Conservation (phyloP, 2,888 invertebrate species). For the Phymatocera aterrima region DNA sequence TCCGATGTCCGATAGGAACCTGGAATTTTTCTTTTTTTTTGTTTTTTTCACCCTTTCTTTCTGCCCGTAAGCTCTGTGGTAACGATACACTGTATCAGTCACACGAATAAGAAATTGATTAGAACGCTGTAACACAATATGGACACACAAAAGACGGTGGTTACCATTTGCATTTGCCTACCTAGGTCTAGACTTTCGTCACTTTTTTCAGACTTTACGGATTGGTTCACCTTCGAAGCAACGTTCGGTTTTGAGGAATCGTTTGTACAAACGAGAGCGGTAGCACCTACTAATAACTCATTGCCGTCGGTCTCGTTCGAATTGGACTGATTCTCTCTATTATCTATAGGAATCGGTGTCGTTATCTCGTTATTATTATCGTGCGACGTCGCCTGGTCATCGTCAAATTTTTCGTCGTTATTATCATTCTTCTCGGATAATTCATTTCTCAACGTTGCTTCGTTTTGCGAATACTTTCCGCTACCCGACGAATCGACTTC, state of each 20-base stretch:
- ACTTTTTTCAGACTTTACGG: slow-evolving; percentile 39
- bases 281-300: slow-evolving; percentile 18
- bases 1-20: neutral
- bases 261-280: neutral
- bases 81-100: slow-evolving; percentile 48
- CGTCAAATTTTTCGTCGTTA: slow-evolving; percentile 13
- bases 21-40: too few relatives aligned
- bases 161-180: slow-evolving; percentile 73
- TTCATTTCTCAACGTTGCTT: slow-evolving; percentile 1
- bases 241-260: slow-evolving; percentile 24
- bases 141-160: slow-evolving; percentile 74
- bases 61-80: neutral
- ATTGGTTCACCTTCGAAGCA: slow-evolving; percentile 37
- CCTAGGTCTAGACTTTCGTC: slow-evolving; percentile 60
- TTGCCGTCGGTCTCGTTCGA: neutral
- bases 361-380: slow-evolving; percentile 1
- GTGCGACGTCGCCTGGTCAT: slow-evolving; percentile 24
- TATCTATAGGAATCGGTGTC: slow-evolving; percentile 9
- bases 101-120: slow-evolving; percentile 67
- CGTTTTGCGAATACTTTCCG: neutral
- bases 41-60: neutral
- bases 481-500: neutral
- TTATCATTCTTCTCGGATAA: neutral
- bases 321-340: neutral
- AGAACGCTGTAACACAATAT: slow-evolving; percentile 74